Conservation (phyloP, 2,797 vertebrate genomes). For the Rhinogobio ventralis region DNA sequence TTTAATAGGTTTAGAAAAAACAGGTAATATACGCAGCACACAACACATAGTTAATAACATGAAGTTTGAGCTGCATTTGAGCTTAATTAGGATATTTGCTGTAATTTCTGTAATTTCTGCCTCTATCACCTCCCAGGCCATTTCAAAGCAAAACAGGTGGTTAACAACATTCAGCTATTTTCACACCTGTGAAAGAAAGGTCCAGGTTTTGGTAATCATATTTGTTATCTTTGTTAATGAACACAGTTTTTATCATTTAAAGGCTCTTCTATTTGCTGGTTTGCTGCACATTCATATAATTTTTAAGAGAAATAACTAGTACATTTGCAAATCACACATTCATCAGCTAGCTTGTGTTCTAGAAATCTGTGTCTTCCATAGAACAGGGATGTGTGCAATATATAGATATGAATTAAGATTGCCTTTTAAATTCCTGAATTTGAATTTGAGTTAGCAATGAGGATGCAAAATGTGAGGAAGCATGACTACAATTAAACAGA, state of each 20-base stretch:
- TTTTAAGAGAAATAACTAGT: neutral
- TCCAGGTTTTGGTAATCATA: neutral
- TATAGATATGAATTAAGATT: neutral
- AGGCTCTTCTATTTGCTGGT: neutral
- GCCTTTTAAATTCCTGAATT: neutral
- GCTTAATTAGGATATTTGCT: neutral
- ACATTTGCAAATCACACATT: neutral
- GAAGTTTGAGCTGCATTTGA: neutral
- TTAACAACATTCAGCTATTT: constrained; percentile 21
- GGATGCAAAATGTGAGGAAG: neutral
- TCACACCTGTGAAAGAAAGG: neutral
- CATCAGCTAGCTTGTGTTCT: neutral
- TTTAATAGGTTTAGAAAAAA: constrained; percentile 71
- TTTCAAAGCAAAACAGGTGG: neutral
- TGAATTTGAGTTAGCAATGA: neutral
- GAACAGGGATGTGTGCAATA: neutral
- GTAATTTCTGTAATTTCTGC: neutral
- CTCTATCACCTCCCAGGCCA: neutral
- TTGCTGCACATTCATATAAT: neutral
- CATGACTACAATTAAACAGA: neutral
- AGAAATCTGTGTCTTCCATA: neutral
- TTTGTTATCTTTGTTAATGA: neutral
- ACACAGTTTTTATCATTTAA: neutral
- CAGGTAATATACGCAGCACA: constrained; percentile 64
- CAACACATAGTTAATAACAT: neutral